Evolutionary conservation across 2,888 invertebrate genomes (phyloP).

Genomic region (Sphinx pinastri): DNA sequence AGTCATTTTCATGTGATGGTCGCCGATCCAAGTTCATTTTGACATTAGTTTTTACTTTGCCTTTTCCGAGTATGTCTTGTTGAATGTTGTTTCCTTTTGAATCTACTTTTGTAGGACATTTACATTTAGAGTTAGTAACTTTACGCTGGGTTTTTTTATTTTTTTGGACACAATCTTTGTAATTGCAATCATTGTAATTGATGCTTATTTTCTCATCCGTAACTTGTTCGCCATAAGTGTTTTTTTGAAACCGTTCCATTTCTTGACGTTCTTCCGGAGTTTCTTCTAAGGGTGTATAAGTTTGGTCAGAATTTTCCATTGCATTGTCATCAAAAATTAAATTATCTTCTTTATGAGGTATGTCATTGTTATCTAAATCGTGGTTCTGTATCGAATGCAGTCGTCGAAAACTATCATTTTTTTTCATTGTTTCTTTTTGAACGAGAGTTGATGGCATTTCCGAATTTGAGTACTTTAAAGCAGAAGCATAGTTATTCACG

Average conservation of each 20-base stretch:
- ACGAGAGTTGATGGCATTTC: not conserved
- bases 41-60: slow-evolving; percentile 30
- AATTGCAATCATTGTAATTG: slow-evolving; percentile 10
- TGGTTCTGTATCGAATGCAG: not conserved
- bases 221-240: slow-evolving; percentile 5
- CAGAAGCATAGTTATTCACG: not conserved
- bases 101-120: slow-evolving; percentile 33
- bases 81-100: slow-evolving; percentile 26
- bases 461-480: not conserved
- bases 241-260: slow-evolving; percentile 9
- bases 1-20: slow-evolving; percentile 30
- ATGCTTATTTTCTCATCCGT: slow-evolving; percentile 4
- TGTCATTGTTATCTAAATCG: not conserved
- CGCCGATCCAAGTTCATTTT: not conserved
- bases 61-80: slow-evolving; percentile 33
- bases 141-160: slow-evolving; percentile 13
- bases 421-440: not conserved
- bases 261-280: not conserved
- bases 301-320: not conserved
- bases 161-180: slow-evolving; percentile 37
- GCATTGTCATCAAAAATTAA: not conserved
- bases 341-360: not conserved
- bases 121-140: slow-evolving; percentile 37
- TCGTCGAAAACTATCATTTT: not conserved
- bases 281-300: slow-evolving; percentile 1